Percentiles rank a stretch among this genome's conserved stretches.
Conservation (phyloP, 1,140 invertebrate genomes). For the Papilio glaucus region DNA sequence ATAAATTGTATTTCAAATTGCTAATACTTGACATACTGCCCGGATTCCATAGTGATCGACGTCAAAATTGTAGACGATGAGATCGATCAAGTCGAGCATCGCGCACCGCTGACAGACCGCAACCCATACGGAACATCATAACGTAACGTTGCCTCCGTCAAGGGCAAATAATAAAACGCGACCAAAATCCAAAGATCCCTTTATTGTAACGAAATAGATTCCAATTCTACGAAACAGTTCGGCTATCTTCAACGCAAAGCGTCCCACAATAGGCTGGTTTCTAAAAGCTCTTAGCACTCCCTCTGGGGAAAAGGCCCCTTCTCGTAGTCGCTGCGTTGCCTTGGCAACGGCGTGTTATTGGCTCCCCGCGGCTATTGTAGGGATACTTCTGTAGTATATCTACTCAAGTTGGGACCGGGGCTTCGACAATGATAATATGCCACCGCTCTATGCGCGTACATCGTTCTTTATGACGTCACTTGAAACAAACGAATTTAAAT, state of each 20-base stretch:
- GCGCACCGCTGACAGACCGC: conserved; percentile 43
- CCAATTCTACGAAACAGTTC: conserved; percentile 48
- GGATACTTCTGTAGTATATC: conserved; percentile 53
- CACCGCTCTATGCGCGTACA: conserved; percentile 47
- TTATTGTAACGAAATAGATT: conserved; percentile 41
- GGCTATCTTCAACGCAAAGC: conserved; percentile 48
- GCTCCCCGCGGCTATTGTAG: conserved; percentile 70
- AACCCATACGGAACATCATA: conserved; percentile 39
- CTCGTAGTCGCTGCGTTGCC: conserved; percentile 63
- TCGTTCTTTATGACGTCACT: conserved; percentile 55
- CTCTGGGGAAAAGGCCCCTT: conserved; percentile 68
- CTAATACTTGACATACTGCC: conserved; percentile 27
- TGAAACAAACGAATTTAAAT: conserved; percentile 51
- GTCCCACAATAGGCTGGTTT: conserved; percentile 69
- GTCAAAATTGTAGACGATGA: not conserved
- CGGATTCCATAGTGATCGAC: conserved; percentile 17
- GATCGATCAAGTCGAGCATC: conserved; percentile 30
- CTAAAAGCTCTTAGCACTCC: conserved; percentile 64
- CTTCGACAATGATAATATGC: conserved; percentile 57
- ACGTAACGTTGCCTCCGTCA: conserved; percentile 26
- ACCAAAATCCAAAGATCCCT: conserved; percentile 55
- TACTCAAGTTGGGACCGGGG: conserved; percentile 55
- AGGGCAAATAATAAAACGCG: conserved; percentile 47
- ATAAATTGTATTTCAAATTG: not conserved
- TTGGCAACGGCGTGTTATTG: conserved; percentile 77